phyloP scores from a whole-genome alignment of 2,888 invertebrate species.

The Exocentrus adspersus region DNA sequence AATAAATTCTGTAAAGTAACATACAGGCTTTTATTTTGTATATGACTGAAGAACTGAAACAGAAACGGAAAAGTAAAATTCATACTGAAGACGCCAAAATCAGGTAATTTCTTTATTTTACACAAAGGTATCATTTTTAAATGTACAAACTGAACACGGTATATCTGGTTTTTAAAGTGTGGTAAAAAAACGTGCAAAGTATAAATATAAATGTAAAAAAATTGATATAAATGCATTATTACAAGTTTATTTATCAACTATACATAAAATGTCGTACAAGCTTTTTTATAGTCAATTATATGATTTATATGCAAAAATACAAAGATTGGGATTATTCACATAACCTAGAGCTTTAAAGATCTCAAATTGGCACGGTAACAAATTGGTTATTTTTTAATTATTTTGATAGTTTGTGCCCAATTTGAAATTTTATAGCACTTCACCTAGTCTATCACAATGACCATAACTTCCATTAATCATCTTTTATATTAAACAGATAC shows the following conservation, averaged over 20 bases:
- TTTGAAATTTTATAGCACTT: slow-evolving; percentile 23
- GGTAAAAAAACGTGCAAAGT: slow-evolving; percentile 44
- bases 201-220: slow-evolving; percentile 45
- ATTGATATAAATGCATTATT: slow-evolving; percentile 39
- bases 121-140: slow-evolving; percentile 22
- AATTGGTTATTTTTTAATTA: neutral
- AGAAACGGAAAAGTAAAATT: neutral
- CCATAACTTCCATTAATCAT: slow-evolving; percentile 2
- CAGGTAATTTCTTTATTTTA: slow-evolving; percentile 16
- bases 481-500: slow-evolving; percentile 12
- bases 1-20: neutral
- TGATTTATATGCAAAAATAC: slow-evolving; percentile 28
- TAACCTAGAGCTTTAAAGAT: slow-evolving; percentile 19
- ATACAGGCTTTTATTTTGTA: no score
- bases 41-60: neutral
- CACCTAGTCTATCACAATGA: slow-evolving; percentile 25
- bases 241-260: slow-evolving; percentile 28
- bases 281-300: slow-evolving; percentile 26
- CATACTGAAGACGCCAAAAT: neutral
- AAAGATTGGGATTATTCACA: slow-evolving; percentile 13
- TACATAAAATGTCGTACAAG: slow-evolving; percentile 27
- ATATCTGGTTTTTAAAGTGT: slow-evolving; percentile 26
- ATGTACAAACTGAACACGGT: slow-evolving; percentile 29
- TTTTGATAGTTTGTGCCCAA: slow-evolving; percentile 14
- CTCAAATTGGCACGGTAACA: slow-evolving; percentile 16